phyloP scores from a whole-genome alignment of 2,113 vertebrate genomes.

The Piaya cayana region DNA sequence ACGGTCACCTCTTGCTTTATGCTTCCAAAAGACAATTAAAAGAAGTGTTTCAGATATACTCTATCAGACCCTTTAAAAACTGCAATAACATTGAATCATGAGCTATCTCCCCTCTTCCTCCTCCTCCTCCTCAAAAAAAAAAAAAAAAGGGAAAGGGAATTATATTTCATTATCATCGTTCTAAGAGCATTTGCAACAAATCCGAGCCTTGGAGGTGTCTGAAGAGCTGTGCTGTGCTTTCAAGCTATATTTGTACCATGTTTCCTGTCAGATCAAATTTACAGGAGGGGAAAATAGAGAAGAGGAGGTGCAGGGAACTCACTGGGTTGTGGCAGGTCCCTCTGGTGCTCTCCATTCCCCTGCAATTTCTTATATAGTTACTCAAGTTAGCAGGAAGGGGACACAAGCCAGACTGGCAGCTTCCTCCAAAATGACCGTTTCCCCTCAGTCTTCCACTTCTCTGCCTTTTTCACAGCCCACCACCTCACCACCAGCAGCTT shows the following conservation, averaged over 20 bases:
- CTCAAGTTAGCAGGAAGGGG: background rate
- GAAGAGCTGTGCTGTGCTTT: background rate
- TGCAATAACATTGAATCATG: background rate
- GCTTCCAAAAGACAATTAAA: background rate
- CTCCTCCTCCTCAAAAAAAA: too few relatives aligned
- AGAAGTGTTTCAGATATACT: background rate
- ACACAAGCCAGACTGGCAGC: background rate
- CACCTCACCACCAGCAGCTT: too few relatives aligned
- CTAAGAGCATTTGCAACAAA: background rate
- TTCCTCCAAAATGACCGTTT: background rate
- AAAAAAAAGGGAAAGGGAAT: background rate
- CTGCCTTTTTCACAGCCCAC: background rate
- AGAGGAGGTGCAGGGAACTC: too few relatives aligned
- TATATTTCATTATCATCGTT: background rate
- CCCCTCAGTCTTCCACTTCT: fast-evolving
- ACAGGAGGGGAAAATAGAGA: too few relatives aligned
- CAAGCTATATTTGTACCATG: background rate
- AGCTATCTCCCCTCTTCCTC: too few relatives aligned
- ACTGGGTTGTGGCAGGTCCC: too few relatives aligned
- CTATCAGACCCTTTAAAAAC: background rate
- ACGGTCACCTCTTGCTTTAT: background rate
- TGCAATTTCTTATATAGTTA: fast-evolving
- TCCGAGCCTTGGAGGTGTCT: too few relatives aligned
- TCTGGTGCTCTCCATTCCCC: fast-evolving
- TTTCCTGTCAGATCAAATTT: background rate